These are phyloP conservation scores for Characodon lateralis DNA, from an alignment of 2,797 vertebrate genomes.

Conservation along the genomic window DNA sequence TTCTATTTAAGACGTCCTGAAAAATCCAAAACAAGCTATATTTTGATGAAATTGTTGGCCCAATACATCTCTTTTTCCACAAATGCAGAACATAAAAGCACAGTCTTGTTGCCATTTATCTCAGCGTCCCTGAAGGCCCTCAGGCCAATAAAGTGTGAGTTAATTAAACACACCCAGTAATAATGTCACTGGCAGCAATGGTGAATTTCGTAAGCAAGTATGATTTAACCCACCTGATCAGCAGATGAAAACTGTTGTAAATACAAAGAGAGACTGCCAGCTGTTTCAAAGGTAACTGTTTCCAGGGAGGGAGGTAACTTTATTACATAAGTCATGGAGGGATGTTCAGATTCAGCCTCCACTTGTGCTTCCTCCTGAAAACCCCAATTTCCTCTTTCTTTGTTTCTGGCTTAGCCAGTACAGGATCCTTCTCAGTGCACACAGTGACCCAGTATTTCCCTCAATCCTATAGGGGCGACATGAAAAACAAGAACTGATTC, in stretches of 20 bases:
- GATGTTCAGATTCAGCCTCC: constrained; percentile 29
- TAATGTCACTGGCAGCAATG: neutral
- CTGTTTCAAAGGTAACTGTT: constrained; percentile 21
- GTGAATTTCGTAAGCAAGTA: constrained; percentile 14
- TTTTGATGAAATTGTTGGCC: neutral
- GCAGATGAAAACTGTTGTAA: constrained; percentile 12
- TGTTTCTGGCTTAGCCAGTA: constrained; percentile 7
- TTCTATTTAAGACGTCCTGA: neutral
- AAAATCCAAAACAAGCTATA: neutral
- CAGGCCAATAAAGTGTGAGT: neutral
- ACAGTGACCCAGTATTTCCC: neutral
- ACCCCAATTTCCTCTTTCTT: constrained; percentile 38
- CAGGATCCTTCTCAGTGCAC: no score
- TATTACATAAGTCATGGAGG: constrained; percentile 23
- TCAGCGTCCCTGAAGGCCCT: no score
- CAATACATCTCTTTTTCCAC: neutral
- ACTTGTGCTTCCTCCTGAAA: constrained; percentile 28
- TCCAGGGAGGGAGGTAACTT: constrained; percentile 11
- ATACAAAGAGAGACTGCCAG: constrained; percentile 10
- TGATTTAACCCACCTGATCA: neutral
- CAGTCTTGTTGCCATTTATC: neutral
- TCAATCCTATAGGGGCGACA: neutral
- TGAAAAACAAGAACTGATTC: constrained; percentile 18
- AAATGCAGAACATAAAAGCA: neutral
- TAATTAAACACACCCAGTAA: neutral